Percentiles rank a stretch among this genome's conserved stretches.
Conservation (phyloP, 2,797 vertebrate genomes). For the Periparus ater region DNA sequence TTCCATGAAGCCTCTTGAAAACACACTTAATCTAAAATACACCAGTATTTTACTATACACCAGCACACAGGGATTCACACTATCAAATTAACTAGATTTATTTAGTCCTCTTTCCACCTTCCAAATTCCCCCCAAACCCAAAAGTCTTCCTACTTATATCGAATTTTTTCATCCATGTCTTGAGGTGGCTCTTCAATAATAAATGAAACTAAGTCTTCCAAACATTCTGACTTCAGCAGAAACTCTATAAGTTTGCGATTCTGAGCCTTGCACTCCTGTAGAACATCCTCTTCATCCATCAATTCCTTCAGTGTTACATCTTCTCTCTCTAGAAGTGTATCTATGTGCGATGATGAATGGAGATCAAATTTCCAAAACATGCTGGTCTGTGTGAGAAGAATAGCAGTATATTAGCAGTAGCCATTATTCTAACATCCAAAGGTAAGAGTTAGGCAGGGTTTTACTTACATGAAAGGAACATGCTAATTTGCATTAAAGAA, state of each 20-base stretch:
- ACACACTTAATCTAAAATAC: background rate
- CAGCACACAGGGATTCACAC: background rate
- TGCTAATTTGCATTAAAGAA: background rate
- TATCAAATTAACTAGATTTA: background rate
- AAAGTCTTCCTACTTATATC: conserved; percentile 92
- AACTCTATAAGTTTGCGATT: conserved; percentile 98
- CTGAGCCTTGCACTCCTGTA: conserved; percentile 98
- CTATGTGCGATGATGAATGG: conserved; percentile 98
- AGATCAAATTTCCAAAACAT: conserved; percentile 99
- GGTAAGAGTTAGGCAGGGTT: background rate
- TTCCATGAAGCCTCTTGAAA: background rate
- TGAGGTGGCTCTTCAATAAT: conserved; percentile 94
- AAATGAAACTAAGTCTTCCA: conserved; percentile 94
- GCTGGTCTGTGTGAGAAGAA: conserved; percentile 77
- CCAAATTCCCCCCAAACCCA: background rate
- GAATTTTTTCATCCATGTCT: conserved; percentile 96
- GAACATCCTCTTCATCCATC: conserved; percentile 98
- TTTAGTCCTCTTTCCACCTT: background rate
- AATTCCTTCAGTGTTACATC: conserved; percentile 95
- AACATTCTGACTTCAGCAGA: conserved; percentile 92
- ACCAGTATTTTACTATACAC: background rate
- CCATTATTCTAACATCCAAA: conserved; percentile 1
- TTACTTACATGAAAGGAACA: background rate
- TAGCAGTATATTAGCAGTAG: background rate
- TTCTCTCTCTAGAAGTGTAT: conserved; percentile 96